Evolutionary conservation across 1,140 invertebrate species (phyloP), one percentile per base, ranked within the genome.

Genomic region (Stratiolaelaps scimitus): DNA sequence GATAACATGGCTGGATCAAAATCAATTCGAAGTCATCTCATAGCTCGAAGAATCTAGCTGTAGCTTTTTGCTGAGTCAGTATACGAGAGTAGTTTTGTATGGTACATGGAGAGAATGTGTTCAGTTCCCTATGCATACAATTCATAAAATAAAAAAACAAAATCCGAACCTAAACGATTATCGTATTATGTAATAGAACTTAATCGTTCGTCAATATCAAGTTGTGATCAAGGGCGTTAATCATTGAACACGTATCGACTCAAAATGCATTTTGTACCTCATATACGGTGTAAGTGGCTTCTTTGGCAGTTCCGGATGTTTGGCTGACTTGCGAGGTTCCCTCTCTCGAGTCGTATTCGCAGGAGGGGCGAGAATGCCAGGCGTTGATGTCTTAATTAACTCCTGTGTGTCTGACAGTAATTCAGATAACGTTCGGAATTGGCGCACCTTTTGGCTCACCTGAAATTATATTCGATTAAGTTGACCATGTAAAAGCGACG

Each of bases 241-340:
- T 13, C 44, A 45, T 45, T 45, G 44, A 45, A 45, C n/a, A n/a
- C 13, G n/a, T 13, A 13, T 45, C 13, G 13, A 45, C 44, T 13
- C 44, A 28, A 15, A 4, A 15, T 48, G 47, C 26, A 23, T 4
- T 17, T 29, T 4, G 2, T 60, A 60, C 53, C 53, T 60, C 23
- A 60, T 60, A 10, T 60, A 60, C 2, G 53, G 53, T 26, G 53
- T 60, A 15, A 60, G 26, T 4, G 53, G 53, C 34, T 60, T 60
- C 20, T 60, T 60, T 34, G 53, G 53, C n/a, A 60, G 23, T 17
- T 60, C 53, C 20, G 53, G 53, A 60, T 60, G 53, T 60, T 60
- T 60, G 34, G 34, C 34, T 23, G 34, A 23, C 34, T 60, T 60
- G 2, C 34, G 26, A 20, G 13, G 53, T 10, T 60, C 53, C 15